Conservation (phyloP, 2,888 invertebrate genomes). For the Agriopis leucophaearia region DNA sequence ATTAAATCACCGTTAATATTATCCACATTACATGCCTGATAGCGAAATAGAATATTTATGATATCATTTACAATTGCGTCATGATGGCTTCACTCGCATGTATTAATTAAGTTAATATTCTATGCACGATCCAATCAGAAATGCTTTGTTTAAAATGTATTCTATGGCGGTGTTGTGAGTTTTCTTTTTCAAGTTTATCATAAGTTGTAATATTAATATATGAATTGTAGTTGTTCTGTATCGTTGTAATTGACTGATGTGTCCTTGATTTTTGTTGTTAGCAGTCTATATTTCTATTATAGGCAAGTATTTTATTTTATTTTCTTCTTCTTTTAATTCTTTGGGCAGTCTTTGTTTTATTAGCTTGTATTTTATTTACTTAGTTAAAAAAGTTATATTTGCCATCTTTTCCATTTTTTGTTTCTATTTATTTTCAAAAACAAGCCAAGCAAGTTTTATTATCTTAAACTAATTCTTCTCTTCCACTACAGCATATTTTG, state of each 20-base stretch:
- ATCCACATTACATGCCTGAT: constrained; percentile 35
- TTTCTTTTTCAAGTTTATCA: constrained; percentile 7
- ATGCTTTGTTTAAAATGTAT: constrained; percentile 13
- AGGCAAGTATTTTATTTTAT: too few relatives aligned
- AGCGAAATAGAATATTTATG: constrained; percentile 40
- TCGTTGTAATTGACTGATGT: neutral
- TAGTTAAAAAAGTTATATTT: too few relatives aligned
- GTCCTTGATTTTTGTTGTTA: neutral
- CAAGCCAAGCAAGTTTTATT: too few relatives aligned
- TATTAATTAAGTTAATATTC: constrained; percentile 44
- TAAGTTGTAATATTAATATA: neutral
- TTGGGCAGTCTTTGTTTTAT: too few relatives aligned
- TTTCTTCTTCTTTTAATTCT: too few relatives aligned
- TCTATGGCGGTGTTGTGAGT: neutral
- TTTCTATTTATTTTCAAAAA: too few relatives aligned
- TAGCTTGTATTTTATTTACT: too few relatives aligned
- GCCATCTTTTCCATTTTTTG: too few relatives aligned
- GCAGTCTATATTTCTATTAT: neutral
- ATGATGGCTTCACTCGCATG: constrained; percentile 29
- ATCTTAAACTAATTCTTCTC: too few relatives aligned
- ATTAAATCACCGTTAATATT: constrained; percentile 48
- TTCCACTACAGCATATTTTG: constrained; percentile 1
- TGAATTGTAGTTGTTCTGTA: neutral
- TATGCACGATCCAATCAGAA: constrained; percentile 29
- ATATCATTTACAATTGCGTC: constrained; percentile 41